Conservation (phyloP, 2,113 vertebrate genomes). For the Ia io region DNA sequence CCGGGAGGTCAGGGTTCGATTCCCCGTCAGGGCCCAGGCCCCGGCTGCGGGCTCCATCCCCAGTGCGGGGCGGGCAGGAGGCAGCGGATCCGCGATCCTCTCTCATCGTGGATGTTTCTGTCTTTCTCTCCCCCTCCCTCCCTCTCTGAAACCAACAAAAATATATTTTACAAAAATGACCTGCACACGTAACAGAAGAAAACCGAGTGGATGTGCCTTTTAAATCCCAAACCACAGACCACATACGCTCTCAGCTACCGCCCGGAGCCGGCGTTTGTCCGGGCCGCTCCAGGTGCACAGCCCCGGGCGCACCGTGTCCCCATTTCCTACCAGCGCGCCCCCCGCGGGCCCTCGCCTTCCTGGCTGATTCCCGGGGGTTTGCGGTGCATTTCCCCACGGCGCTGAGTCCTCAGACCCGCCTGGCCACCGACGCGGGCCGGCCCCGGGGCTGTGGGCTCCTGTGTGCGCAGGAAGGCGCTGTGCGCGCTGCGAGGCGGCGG, state of each 20-base stretch:
- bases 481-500: neutral
- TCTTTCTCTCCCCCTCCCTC: too few relatives aligned
- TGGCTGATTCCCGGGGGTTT: too few relatives aligned
- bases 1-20: too few relatives aligned
- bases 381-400: neutral
- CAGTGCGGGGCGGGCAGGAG: too few relatives aligned
- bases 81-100: too few relatives aligned
- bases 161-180: too few relatives aligned
- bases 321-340: neutral
- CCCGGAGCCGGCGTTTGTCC: neutral
- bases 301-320: neutral
- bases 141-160: too few relatives aligned
- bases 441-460: too few relatives aligned
- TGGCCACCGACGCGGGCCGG: too few relatives aligned
- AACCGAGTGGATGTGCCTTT: neutral
- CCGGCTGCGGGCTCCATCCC: too few relatives aligned
- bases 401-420: neutral
- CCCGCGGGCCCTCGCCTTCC: neutral
- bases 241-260: neutral
- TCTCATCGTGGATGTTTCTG: too few relatives aligned
- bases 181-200: neutral
- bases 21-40: too few relatives aligned
- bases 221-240: neutral
- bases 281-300: neutral
- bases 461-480: neutral